Evolutionary conservation across 2,888 invertebrate species (phyloP).

Genomic region (Entomobrya multifasciata): DNA sequence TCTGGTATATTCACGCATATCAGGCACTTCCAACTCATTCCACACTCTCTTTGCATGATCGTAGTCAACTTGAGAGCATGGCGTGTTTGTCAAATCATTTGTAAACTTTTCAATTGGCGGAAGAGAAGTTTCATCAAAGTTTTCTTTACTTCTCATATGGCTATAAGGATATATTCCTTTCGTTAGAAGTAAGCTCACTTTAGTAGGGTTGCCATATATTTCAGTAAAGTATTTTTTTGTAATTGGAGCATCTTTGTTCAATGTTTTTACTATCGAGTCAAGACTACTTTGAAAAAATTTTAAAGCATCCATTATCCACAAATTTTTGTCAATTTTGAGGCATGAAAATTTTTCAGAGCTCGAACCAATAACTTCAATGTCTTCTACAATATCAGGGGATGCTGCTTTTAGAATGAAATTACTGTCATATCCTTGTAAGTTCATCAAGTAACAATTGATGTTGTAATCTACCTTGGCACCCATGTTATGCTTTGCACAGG

Average conservation of each 20-base stretch:
- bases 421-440: constrained; percentile 7
- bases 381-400: neutral
- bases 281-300: neutral
- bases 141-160: no score
- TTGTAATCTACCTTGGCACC: neutral
- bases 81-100: no score
- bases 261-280: neutral
- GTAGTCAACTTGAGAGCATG: no score
- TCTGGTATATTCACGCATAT: no score
- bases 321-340: neutral
- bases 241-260: neutral
- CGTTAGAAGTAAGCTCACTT: no score
- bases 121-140: no score
- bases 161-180: no score
- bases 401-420: neutral
- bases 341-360: neutral
- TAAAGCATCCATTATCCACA: neutral
- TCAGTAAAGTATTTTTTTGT: neutral
- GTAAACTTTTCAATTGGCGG: no score
- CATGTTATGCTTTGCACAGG: neutral
- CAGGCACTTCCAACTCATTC: no score
- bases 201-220: no score
- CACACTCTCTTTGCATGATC: no score
- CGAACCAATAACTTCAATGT: neutral
- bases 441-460: neutral